A percentile compares a stretch with the other conserved stretches of the same genome.
Conservation (phyloP, 2,888 invertebrate species). For the Cataglyphis altisquamis region DNA sequence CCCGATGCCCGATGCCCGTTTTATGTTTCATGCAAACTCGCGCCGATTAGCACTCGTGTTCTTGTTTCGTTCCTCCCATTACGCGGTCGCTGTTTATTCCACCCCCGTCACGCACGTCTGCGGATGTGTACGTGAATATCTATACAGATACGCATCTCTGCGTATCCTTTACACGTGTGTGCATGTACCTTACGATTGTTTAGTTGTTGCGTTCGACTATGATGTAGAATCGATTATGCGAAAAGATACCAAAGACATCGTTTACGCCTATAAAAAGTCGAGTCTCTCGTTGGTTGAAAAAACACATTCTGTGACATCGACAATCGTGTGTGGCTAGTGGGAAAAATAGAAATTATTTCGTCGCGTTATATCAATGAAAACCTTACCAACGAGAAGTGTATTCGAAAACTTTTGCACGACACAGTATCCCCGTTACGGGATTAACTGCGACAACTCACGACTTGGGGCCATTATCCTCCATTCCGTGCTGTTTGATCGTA, state of each 20-base stretch:
- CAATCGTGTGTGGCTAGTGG: too few relatives aligned
- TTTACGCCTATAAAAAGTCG: background rate
- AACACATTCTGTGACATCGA: background rate
- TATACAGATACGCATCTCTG: background rate
- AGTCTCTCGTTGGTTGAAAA: background rate
- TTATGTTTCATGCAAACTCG: conserved; percentile 60
- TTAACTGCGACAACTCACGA: conserved; percentile 54
- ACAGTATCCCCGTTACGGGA: conserved; percentile 44
- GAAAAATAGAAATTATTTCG: conserved; percentile 24
- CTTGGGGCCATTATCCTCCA: conserved; percentile 43
- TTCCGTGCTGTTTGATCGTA: conserved; percentile 48
- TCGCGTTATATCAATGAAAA: conserved; percentile 45
- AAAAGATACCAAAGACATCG: background rate
- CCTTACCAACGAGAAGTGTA: conserved; percentile 17
- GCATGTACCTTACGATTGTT: background rate
- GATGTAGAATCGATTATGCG: background rate
- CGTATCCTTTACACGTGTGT: background rate
- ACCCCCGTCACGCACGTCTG: conserved; percentile 56
- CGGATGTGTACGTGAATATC: background rate
- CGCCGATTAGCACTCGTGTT: conserved; percentile 65
- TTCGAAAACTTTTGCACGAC: conserved; percentile 37
- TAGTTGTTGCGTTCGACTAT: background rate
- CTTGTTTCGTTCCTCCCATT: conserved; percentile 59
- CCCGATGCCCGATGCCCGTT: conserved; percentile 54
- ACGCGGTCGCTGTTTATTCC: conserved; percentile 22